Base-by-base conservation (phyloP, 2,888 invertebrate genomes). In the Seira sanloemensis region DNA sequence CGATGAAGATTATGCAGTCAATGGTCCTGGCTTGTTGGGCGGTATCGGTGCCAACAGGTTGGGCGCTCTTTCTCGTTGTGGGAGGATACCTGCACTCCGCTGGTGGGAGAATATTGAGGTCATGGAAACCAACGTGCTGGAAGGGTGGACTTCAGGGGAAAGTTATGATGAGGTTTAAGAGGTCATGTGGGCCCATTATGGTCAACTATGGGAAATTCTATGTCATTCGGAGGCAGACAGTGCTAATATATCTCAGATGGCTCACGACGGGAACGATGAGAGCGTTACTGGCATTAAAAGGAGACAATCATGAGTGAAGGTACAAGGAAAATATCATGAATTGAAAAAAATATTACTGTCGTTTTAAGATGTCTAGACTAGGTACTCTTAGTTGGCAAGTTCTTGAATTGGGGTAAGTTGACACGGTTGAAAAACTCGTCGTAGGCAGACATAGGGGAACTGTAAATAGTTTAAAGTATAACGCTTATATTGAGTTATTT, bases 201-300 rank as follows among this genome's bases (percentile, higher is more conserved):
- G 9, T 71, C 50, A 46, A 71, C 24, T 21, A 71, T 46, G 71
- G 71, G 23, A 71, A 71, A n/a, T 7, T 23, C 46, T 23, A 16
- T 7, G 24, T 26, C 26, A 26, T 23, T 23, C 2, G 16, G 9
- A 69, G 12, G 12, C 1, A 9, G 19, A 37, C 69, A 5, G n/a
- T 69, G 7, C 21, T 75, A 37, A 23, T 24, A 4, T 75, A 66
- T 66, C 5, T 37, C 16, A 9, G 66, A 16, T 12, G 25, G 1
- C 23, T 65, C 7, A n/a, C 66, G 21, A 26, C 37, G 46, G 75
- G 75, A 1, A 7, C n/a, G 1, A n/a, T 66, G 9, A 65, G 75
- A 66, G 66, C 66, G 1, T 27, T 75, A 1, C n/a, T 75, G 4
- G n/a, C 58, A 37, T 37, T 37, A 37, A n/a, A n/a, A n/a, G n/a